Conservation (phyloP, 2,888 invertebrate species). For the Augiades crinisus region DNA sequence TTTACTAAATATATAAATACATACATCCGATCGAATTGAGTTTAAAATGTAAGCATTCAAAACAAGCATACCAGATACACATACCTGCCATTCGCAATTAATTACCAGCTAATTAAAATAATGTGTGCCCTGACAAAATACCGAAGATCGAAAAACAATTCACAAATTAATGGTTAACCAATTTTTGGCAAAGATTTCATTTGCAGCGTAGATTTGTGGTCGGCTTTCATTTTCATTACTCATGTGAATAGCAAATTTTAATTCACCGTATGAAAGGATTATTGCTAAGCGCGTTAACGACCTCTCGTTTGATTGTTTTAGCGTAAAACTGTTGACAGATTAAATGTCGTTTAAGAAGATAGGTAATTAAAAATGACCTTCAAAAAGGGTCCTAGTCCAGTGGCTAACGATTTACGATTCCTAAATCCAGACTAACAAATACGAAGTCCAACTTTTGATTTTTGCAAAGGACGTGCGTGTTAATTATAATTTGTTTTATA, state of each 20-base stretch:
- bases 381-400: no score
- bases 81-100: slow-evolving; percentile 16
- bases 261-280: slow-evolving; percentile 48
- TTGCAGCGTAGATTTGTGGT: slow-evolving; percentile 71
- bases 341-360: slow-evolving; percentile 1
- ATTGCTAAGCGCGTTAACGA: slow-evolving; percentile 40
- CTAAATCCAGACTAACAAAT: no score
- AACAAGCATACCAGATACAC: slow-evolving; percentile 14
- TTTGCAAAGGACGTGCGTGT: no score
- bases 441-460: no score
- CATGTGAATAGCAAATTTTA: slow-evolving; percentile 54
- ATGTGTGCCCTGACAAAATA: slow-evolving; percentile 29
- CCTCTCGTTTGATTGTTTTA: slow-evolving; percentile 4
- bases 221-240: slow-evolving; percentile 55
- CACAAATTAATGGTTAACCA: slow-evolving; percentile 65
- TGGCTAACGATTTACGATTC: no score
- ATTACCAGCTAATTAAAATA: slow-evolving; percentile 28
- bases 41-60: slow-evolving; percentile 1
- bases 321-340: slow-evolving; percentile 8
- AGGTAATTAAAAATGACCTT: no score
- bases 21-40: neutral
- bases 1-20: no score
- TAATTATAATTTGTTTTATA: no score
- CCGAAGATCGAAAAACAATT: slow-evolving; percentile 35
- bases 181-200: slow-evolving; percentile 67